Conservation (phyloP, 2,888 invertebrate genomes). For the Buathra laborator region DNA sequence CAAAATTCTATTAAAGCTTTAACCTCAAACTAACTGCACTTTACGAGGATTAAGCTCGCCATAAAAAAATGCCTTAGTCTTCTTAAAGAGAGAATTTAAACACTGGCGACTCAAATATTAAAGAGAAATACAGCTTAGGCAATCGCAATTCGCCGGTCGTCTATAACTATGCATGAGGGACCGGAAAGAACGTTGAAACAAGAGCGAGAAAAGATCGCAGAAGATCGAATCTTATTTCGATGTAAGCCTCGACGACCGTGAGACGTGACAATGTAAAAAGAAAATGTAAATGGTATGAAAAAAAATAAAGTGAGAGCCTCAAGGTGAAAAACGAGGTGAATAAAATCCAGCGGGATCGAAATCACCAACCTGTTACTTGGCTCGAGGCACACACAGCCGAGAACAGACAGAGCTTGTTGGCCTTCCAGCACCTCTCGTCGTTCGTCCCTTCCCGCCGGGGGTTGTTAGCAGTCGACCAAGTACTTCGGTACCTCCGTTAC, state of each 20-base stretch:
- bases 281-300: not conserved
- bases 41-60: not conserved
- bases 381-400: constrained; percentile 58
- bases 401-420: constrained; percentile 42
- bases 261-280: not conserved
- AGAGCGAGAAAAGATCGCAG: not conserved
- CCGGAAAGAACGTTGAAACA: not conserved
- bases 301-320: constrained; percentile 19
- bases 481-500: not conserved
- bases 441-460: constrained; percentile 17
- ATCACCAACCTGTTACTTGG: constrained; percentile 84
- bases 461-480: not conserved
- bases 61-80: not conserved
- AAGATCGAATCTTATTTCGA: not conserved
- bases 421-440: constrained; percentile 21
- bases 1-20: not conserved
- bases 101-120: not conserved
- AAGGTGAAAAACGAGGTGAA: constrained; percentile 41
- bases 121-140: not conserved
- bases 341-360: constrained; percentile 70
- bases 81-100: not conserved
- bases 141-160: constrained; percentile 17
- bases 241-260: not conserved
- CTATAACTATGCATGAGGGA: not conserved
- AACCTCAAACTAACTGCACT: not conserved